A percentile compares a stretch with the other conserved stretches of the same genome.
phyloP scores from a whole-genome alignment of 2,113 vertebrate species.

The Cranoglanis bouderius region DNA sequence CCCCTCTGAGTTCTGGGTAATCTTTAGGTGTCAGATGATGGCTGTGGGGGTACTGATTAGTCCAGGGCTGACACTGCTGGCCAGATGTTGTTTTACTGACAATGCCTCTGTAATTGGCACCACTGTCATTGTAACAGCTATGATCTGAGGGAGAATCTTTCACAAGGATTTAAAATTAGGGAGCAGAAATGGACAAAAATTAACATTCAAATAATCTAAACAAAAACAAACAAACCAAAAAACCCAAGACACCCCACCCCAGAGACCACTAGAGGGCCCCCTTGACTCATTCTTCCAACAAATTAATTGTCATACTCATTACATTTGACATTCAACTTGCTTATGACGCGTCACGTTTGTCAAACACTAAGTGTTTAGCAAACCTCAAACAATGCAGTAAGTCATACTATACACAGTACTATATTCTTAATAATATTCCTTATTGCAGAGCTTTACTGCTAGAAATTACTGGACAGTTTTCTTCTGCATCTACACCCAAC shows the following conservation, averaged over 20 bases:
- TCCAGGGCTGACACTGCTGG: conserved; percentile 89
- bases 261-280: conserved; percentile 52
- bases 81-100: conserved; percentile 87
- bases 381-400: background rate
- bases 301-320: background rate
- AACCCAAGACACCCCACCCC: background rate
- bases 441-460: background rate
- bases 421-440: background rate
- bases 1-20: conserved; percentile 86
- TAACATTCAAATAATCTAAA: background rate
- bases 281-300: conserved; percentile 1
- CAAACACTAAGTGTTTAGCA: background rate
- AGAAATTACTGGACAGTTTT: background rate
- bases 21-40: conserved; percentile 81
- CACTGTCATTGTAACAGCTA: conserved; percentile 92
- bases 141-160: conserved; percentile 79
- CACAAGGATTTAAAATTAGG: conserved; percentile 49
- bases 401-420: background rate
- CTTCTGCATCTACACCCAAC: background rate
- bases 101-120: conserved; percentile 85
- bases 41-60: conserved; percentile 84
- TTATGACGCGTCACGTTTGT: background rate
- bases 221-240: background rate
- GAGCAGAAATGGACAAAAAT: background rate
- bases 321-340: background rate